Base-by-base conservation (phyloP, 2,888 invertebrate genomes). In the Mellilla xanthometata region DNA sequence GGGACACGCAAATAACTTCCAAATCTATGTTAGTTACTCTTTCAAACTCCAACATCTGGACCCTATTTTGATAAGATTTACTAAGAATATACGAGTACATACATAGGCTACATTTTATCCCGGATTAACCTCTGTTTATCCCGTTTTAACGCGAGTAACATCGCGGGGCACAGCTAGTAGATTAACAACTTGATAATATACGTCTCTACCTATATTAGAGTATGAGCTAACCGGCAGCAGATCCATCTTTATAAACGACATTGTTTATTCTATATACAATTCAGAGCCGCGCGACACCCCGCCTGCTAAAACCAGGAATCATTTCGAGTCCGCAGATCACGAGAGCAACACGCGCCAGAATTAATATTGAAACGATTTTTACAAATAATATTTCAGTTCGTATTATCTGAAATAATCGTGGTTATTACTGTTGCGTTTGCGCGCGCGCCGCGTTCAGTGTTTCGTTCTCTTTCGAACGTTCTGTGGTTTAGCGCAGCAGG, bases 201-300 rank as follows among this genome's bases (percentile, higher is more conserved):
- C 15, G 3, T 6, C 15, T 5, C 4, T 6, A 41, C 38, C 41
- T 56, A 60, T 60, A 50, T 56, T 51, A 44, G 54, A 43, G 43
- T 38, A 36, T 58, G 58, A 60, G 38, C 50, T 52, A 58, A 57
- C 48, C 52, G 41, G 35, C 52, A 53, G 53, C 44, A 51, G 60
- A 63, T 66, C 62, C 62, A 64, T 69, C 71, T 62, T 55, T 48
- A 65, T 63, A 62, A 66, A 63, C 46, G 58, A 52, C 60, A 59
- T 62, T 72, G 65, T 79, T 74, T 75, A 66, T 72, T 69, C 59
- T 63, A 68, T 62, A n/a, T n/a, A n/a, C n/a, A 72, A 74, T 76
- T 73, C 65, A 63, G 65, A 65, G 72, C 59, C 74, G 62, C 64
- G 64, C 61, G 59, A 69, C 41, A 66, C 68, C 69, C 69, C 59